Evolutionary conservation across 2,113 vertebrate genomes (phyloP), one percentile per base, ranked within the genome.

Genomic region (Hyperoodon ampullatus): DNA sequence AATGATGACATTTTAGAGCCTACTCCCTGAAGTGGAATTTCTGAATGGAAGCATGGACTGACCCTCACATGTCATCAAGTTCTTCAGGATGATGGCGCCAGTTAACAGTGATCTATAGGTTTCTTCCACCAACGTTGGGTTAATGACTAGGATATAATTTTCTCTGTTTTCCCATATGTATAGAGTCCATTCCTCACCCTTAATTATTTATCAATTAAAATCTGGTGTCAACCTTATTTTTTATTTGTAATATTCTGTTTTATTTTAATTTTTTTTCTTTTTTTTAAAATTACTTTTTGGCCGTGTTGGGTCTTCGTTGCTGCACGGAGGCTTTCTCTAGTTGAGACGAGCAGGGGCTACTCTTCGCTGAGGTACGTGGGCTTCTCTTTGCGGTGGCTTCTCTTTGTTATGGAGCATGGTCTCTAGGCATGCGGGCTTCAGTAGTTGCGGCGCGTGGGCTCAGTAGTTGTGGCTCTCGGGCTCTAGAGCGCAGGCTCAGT

Each of bases 391-490:
- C 0, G 50, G 50, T 50, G 50, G 50, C 50, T 50, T 50, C 50
- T 50, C 50, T 53, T 53, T 53, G 50, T 53, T 53, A 53, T 4
- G 4, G 50, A 53, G 14, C 14, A 15, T 53, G 50, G 50, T 15
- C 14, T 53, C 50, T 53, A 53, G 50, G 50, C 1, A 0, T 4
- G 14, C 1, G 14, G 50, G 14, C 50, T 53, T 53, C 50, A 15
- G 50, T 53, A 53, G 50, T 53, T 53, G 50, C 1, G 0, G 14
- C 4, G 0, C 4, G 4, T 5, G 4, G 50, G 50, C 50, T 53
- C 50, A 15, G 47, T 53, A 53, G 50, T 53, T 53, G 50, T 53
- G 50, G 50, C 14, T 53, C 50, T 53, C 53, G 53, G 53, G 53
- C 53, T 53, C 53, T 53, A 53, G 53, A 53, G 53, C 14, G 0